These are phyloP conservation scores for Plecturocebus donacophilus DNA, from an alignment of 2,113 vertebrate species.

Conservation along the genomic window DNA sequence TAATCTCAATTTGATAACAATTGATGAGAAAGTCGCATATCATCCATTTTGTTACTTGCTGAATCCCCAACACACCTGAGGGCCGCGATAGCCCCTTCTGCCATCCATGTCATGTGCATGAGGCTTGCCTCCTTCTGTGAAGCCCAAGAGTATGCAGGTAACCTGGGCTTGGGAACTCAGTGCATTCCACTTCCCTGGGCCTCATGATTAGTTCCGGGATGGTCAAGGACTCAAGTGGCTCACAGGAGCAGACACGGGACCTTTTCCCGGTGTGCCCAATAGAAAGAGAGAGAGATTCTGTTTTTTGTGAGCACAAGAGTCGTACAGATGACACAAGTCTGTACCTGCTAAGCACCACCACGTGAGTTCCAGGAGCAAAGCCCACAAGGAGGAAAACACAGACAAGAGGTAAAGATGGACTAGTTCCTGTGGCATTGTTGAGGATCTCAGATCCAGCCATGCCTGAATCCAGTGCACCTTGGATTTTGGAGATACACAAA, in stretches of 20 bases:
- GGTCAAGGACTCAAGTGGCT: fast-evolving
- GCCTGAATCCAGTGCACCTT: neutral
- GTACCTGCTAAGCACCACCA: neutral
- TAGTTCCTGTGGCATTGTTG: fast-evolving
- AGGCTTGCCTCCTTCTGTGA: neutral
- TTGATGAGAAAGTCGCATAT: too few relatives aligned
- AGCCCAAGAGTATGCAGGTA: neutral
- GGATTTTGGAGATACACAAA: neutral
- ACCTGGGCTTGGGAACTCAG: fast-evolving
- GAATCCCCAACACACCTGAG: neutral
- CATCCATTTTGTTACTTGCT: neutral
- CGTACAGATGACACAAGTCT: neutral
- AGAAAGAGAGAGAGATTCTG: neutral
- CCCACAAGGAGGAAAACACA: neutral
- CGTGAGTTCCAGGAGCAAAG: neutral
- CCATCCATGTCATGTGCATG: fast-evolving
- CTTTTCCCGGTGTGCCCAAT: neutral
- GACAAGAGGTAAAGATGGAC: fast-evolving
- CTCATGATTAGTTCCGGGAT: neutral
- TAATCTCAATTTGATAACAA: neutral
- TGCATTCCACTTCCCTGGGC: neutral
- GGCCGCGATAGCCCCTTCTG: fast-evolving
- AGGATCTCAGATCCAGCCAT: neutral
- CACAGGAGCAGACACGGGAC: neutral
- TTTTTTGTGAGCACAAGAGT: neutral